phyloP scores from a whole-genome alignment of 2,888 invertebrate genomes.

The Agriopis marginaria region DNA sequence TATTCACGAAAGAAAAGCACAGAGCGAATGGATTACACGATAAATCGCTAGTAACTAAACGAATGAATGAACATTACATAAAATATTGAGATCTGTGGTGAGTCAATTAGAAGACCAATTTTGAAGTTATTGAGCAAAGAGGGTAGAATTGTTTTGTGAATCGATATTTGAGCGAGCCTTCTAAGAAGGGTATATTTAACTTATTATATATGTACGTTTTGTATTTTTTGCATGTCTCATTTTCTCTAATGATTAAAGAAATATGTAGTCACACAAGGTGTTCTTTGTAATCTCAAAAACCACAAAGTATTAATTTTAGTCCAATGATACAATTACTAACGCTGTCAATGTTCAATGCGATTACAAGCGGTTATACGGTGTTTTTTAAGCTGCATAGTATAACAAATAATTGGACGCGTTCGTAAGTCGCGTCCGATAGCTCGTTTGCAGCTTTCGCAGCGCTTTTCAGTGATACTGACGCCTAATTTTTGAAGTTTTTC shows the following conservation, averaged over 20 bases:
- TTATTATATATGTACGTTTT: not conserved
- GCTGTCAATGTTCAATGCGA: conserved; percentile 1
- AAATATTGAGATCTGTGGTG: conserved; percentile 36
- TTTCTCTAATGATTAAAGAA: conserved; percentile 3
- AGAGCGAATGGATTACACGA: not conserved
- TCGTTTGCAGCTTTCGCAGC: no score
- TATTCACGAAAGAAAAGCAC: not conserved
- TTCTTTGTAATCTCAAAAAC: not conserved
- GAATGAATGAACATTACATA: conserved; percentile 9
- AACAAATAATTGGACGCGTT: no score
- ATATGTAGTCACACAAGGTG: conserved; percentile 8
- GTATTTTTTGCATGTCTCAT: conserved; percentile 3
- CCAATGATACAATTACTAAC: not conserved
- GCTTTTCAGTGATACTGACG: no score
- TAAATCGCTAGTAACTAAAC: conserved; percentile 11
- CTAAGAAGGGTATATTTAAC: conserved; percentile 8
- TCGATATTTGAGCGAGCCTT: conserved; percentile 13
- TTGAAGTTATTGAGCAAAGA: conserved; percentile 60
- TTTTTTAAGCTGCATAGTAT: no score
- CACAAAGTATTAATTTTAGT: not conserved
- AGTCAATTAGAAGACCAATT: conserved; percentile 75
- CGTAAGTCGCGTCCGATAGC: no score
- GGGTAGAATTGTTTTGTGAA: conserved; percentile 22
- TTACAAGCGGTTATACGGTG: not conserved
- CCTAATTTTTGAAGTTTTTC: no score